Evolutionary conservation across 1,140 invertebrate genomes (phyloP), one percentile per base, ranked within the genome.

Genomic region (Euborellia annulipes): DNA sequence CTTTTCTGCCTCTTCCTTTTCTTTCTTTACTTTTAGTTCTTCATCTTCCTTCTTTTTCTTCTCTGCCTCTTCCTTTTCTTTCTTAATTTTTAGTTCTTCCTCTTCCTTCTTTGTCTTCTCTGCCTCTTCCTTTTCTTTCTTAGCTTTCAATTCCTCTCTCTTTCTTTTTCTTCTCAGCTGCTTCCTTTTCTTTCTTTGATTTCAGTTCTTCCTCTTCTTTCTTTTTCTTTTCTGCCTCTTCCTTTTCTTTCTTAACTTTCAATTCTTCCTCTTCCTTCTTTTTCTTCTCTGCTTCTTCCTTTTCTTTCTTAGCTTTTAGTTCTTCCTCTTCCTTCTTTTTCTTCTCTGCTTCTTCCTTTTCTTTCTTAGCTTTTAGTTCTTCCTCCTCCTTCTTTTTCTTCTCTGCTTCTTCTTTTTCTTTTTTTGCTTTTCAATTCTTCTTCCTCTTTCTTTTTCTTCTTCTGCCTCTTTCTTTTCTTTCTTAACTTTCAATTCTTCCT

Each of bases 11-110:
- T 43, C 19, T 32, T 46, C 36, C 39, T 43, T 44, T 44, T 23
- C 36, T 20, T n/a, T 50, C 23, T 23, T 19, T 36, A 34, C 39
- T 42, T 23, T 50, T 52, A 8, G 36, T 45, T 36, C 41, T 43
- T 45, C 50, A 43, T 42, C 45, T 40, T 47, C 56, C 47, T 54
- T 58, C 49, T 36, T 50, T 52, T 42, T 57, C 42, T 32, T 32
- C 40, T 50, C 47, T 42, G n/a, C n/a, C 45, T 50, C 37, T 19
- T 39, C 49, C 45, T 50, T 48, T 45, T 55, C 50, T 48, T 61
- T 45, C 21, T 47, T 38, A 47, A 52, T 50, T 46, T 54, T 46
- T 14, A 52, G 46, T 45, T 47, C 47, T 39, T 51, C 48, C 44
- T 50, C 40, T 43, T 46, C 32, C 30, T 14, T 16, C 17, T 17